A percentile compares a stretch with the other conserved stretches of the same genome.
These are phyloP conservation scores for Drosophila pseudotalamancana DNA, from an alignment of 2,888 invertebrate species.

Conservation along the genomic window DNA sequence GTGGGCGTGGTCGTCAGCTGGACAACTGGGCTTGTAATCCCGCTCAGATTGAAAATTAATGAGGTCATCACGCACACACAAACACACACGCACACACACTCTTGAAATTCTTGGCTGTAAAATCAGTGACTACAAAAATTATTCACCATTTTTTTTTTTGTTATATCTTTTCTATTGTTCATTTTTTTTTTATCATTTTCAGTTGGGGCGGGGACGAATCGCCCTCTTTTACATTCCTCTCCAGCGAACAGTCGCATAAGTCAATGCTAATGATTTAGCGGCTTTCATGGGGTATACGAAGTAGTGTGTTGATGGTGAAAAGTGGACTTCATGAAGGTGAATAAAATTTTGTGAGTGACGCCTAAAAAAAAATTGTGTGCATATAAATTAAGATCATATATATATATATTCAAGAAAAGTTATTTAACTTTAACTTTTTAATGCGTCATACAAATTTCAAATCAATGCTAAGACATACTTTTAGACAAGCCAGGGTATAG, in stretches of 20 bases:
- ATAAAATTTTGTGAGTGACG: too few species aligned
- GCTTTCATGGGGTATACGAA: conserved; percentile 9
- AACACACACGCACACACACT: conserved; percentile 14
- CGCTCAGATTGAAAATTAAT: conserved; percentile 83
- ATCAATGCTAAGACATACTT: too few species aligned
- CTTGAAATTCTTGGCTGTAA: conserved; percentile 43
- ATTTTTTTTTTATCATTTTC: conserved; percentile 24
- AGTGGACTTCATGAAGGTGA: too few species aligned
- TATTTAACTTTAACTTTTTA: too few species aligned
- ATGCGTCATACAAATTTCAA: too few species aligned
- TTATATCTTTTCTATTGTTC: conserved; percentile 40
- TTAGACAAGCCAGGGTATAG: conserved; percentile 26
- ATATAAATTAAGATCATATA: too few species aligned
- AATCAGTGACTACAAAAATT: conserved; percentile 49
- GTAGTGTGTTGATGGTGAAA: too few species aligned
- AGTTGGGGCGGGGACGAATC: conserved; percentile 11
- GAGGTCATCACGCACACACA: conserved; percentile 75
- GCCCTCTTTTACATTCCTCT: neutral
- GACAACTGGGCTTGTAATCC: conserved; percentile 72
- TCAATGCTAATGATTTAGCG: conserved; percentile 29
- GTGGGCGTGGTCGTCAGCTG: conserved; percentile 30
- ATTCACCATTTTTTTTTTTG: conserved; percentile 28
- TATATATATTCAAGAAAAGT: too few species aligned
- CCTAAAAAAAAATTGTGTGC: too few species aligned
- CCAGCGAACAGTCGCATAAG: conserved; percentile 14